Conservation (phyloP, 2,797 vertebrate genomes). For the Neoniphon sammara region DNA sequence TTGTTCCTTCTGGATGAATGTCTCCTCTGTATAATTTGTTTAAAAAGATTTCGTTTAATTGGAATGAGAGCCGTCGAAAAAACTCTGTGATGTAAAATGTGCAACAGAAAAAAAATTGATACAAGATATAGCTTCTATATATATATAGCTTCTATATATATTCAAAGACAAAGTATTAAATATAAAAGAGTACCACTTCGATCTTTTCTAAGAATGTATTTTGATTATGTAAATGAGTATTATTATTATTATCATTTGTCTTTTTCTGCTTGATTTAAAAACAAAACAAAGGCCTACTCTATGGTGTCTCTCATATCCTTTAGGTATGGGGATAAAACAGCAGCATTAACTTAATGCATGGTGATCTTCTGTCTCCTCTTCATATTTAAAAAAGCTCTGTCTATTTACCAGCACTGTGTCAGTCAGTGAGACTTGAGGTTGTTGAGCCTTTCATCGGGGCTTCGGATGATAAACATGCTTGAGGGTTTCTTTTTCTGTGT, state of each 20-base stretch:
- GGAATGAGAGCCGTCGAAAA: slow-evolving; percentile 66
- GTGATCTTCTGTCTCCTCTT: slow-evolving; percentile 76
- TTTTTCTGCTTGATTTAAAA: slow-evolving; percentile 71
- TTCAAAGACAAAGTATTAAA: slow-evolving; percentile 72
- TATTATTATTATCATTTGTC: slow-evolving; percentile 56
- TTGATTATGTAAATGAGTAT: slow-evolving; percentile 81
- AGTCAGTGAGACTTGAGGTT: slow-evolving; percentile 73
- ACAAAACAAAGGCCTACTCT: slow-evolving; percentile 53
- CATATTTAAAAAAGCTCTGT: slow-evolving; percentile 69
- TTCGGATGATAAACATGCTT: slow-evolving; percentile 54
- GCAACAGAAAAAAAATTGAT: slow-evolving; percentile 69
- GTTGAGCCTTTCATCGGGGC: slow-evolving; percentile 56
- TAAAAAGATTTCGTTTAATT: slow-evolving; percentile 55
- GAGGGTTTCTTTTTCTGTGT: slow-evolving; percentile 66
- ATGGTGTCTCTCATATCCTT: slow-evolving; percentile 64
- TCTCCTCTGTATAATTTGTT: slow-evolving; percentile 65
- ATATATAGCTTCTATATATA: slow-evolving; percentile 70
- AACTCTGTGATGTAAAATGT: slow-evolving; percentile 80
- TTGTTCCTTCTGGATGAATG: slow-evolving; percentile 71
- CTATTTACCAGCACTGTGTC: slow-evolving; percentile 82
- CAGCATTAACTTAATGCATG: slow-evolving; percentile 82
- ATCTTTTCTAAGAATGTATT: slow-evolving; percentile 88
- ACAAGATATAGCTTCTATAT: slow-evolving; percentile 70
- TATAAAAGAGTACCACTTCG: slow-evolving; percentile 71
- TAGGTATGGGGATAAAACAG: slow-evolving; percentile 62